These are phyloP conservation scores for Crotalus tigris DNA, from an alignment of 2,113 vertebrate species.

Conservation along the genomic window DNA sequence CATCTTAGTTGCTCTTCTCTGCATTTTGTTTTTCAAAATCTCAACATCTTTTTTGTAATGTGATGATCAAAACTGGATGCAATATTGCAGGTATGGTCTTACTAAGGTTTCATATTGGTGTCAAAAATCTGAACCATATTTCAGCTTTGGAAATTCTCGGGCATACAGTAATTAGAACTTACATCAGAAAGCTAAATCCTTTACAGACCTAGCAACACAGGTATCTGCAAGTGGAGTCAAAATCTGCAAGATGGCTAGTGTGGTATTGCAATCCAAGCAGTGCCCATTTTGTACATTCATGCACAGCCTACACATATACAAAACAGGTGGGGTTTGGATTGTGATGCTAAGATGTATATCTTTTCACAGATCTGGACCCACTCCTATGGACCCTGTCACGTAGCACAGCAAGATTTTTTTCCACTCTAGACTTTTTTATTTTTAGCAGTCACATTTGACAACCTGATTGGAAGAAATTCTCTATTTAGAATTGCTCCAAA, in stretches of 20 bases:
- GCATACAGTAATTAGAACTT: neutral
- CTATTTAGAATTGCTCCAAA: neutral
- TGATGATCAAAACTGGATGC: neutral
- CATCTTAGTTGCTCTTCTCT: neutral
- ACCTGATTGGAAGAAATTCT: neutral
- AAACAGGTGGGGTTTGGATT: neutral
- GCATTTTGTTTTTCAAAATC: neutral
- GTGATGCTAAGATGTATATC: neutral
- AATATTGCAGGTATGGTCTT: neutral
- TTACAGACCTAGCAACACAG: neutral
- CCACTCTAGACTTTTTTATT: neutral
- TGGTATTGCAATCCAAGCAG: neutral
- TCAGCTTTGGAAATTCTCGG: neutral
- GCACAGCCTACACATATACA: neutral
- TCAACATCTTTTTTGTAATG: neutral
- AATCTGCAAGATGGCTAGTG: neutral
- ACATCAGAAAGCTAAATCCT: neutral
- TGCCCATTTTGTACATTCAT: neutral
- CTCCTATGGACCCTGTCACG: neutral
- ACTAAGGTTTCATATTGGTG: neutral
- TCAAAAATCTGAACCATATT: neutral
- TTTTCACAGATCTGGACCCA: neutral
- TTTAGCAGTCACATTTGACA: neutral
- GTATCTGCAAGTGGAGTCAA: neutral
- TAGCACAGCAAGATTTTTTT: neutral